Evolutionary conservation across 2,888 invertebrate species (phyloP).

Genomic region (Neoitamus cyanurus): DNA sequence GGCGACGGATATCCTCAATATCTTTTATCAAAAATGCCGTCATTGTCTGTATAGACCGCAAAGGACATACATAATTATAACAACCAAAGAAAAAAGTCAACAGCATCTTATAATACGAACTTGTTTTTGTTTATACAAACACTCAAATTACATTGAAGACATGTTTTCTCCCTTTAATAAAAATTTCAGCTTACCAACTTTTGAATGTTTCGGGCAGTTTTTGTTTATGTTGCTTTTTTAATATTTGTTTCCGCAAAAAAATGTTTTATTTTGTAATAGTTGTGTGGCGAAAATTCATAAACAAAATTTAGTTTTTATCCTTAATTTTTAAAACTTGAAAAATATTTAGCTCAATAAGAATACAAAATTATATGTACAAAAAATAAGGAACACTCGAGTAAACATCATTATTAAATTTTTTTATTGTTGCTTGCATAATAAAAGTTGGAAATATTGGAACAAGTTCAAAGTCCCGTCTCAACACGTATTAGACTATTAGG

Average conservation of each 20-base stretch:
- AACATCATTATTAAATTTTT: conserved; percentile 47
- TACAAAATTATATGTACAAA: not conserved
- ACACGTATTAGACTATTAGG: conserved; percentile 66
- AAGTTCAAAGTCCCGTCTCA: conserved; percentile 66
- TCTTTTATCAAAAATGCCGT: no score
- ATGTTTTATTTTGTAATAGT: not conserved
- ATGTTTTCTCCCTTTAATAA: not conserved
- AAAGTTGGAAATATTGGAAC: conserved; percentile 67
- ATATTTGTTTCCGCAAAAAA: not conserved
- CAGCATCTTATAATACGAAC: not conserved
- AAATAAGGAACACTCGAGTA: conserved; percentile 12
- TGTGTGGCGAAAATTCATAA: not conserved
- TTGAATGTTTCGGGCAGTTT: not conserved
- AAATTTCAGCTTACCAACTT: not conserved
- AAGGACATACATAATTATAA: no score
- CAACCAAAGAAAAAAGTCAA: not conserved
- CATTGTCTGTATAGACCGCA: no score
- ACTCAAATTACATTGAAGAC: not conserved
- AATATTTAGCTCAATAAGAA: not conserved
- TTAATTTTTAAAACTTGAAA: not conserved
- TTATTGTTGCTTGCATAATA: conserved; percentile 48
- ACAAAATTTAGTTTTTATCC: not conserved
- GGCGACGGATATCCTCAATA: no score
- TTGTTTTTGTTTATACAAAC: not conserved
- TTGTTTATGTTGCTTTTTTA: not conserved